Base-by-base conservation (phyloP, 1,140 invertebrate species). In the Pachypeltis micranthus region DNA sequence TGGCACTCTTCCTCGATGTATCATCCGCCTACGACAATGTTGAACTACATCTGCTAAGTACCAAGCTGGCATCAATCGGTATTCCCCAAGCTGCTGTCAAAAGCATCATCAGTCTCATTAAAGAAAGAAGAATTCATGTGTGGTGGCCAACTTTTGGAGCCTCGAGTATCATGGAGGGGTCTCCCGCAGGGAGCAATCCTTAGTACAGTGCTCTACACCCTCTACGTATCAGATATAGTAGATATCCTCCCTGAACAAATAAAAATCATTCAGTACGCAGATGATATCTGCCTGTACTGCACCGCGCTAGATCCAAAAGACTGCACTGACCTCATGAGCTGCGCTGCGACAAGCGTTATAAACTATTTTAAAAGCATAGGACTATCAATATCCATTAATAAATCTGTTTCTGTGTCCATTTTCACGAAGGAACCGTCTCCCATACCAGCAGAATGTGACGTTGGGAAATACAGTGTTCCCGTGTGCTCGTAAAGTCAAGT, bases 111-210 rank as follows among this genome's bases (percentile, higher is more conserved):
- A 47, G 24, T 47, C 44, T 47, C 14, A n/a, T 47, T n/a, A 23
- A 19, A n/a, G 24, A 47, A 19, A 47, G 24, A 23, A 23, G 24
- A 16, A 16, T 47, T 16, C 24, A 47, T 47, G n/a, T 47, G 2
- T 47, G 44, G 24, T 2, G 44, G 44, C 44, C 24, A n/a, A 3
- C n/a, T 47, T 19, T 19, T 19, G 44, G 44, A 23, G n/a, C 44
- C 44, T 14, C n/a, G 44, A 23, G n/a, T n/a, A 19, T 19, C n/a
- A n/a, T 23, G 24, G n/a, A 23, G n/a, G 16, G 57, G 57, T 4
- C 28, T 59, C 19, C 57, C 57, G 19, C 57, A 59, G 21, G 57
- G 57, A 1, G 57, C 26, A n/a, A 28, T 59, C 16, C 28, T 59
- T 24, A 27, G 24, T 12, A 26, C 57, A 10, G n/a, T 59, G 16